A percentile compares a stretch with the other conserved stretches of the same genome.
These are phyloP conservation scores for Crocodylus rhombifer DNA, from an alignment of 2,797 vertebrate species.

Conservation along the genomic window DNA sequence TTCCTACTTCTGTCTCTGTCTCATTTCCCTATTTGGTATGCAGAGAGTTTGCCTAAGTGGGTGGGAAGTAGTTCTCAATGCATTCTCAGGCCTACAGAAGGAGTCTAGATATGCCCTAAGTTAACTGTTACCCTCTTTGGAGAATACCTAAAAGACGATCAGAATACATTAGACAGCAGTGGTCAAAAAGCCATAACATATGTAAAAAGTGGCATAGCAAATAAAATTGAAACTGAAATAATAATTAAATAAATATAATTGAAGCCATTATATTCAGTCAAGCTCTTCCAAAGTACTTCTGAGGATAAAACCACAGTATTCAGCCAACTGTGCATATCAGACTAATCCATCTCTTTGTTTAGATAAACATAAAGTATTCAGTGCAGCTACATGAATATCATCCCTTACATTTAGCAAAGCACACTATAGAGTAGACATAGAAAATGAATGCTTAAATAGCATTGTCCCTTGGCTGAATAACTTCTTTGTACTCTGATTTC, in stretches of 20 bases:
- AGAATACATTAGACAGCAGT: background rate
- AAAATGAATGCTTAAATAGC: background rate
- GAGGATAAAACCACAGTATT: background rate
- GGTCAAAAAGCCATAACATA: background rate
- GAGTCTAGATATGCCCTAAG: background rate
- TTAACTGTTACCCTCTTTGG: background rate
- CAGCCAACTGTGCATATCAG: background rate
- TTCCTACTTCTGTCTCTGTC: too few species aligned
- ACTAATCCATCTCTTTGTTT: background rate
- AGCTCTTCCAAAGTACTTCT: background rate
- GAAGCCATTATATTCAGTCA: background rate
- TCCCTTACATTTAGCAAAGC: background rate
- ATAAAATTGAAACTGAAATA: background rate
- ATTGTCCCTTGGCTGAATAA: background rate
- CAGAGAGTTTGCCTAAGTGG: too few species aligned
- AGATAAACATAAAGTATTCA: too few species aligned
- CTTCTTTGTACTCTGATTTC: slow-evolving; percentile 1
- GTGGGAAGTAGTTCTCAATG: too few species aligned
- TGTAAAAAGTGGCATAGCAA: background rate
- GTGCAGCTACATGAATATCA: background rate
- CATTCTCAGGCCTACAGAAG: too few species aligned
- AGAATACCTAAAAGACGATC: background rate
- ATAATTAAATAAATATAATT: background rate
- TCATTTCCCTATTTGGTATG: too few species aligned
- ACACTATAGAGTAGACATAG: background rate